These are phyloP conservation scores for Sepiola atlantica DNA, from an alignment of 2,888 invertebrate genomes.

Conservation along the genomic window DNA sequence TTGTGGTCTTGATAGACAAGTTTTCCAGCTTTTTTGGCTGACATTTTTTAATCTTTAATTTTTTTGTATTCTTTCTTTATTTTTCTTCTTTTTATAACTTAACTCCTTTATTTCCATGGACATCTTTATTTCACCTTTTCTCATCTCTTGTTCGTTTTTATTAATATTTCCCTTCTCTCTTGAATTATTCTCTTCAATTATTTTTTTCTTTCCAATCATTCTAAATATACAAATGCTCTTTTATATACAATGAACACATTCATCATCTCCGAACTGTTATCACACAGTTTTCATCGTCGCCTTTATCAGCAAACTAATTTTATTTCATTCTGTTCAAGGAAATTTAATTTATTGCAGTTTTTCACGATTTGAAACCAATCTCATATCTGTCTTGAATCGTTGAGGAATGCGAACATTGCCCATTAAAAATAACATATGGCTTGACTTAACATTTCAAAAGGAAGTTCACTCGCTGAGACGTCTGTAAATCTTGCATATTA, in stretches of 20 bases:
- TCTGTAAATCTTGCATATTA: not conserved
- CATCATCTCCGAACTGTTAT: not conserved
- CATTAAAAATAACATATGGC: conserved; percentile 32
- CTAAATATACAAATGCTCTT: no score
- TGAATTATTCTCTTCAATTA: not conserved
- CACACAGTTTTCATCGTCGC: not conserved
- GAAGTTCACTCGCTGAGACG: not conserved
- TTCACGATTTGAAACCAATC: not conserved
- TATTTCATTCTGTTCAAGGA: not conserved
- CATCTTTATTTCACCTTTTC: no score
- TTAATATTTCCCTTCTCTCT: not conserved
- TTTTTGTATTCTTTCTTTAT: no score
- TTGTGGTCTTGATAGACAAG: no score
- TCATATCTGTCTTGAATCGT: not conserved
- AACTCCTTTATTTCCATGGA: no score
- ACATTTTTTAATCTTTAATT: no score
- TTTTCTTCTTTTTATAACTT: no score
- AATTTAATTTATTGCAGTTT: not conserved
- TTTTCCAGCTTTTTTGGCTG: no score
- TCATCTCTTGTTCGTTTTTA: no score
- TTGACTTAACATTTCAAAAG: not conserved
- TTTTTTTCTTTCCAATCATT: not conserved
- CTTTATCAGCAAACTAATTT: not conserved
- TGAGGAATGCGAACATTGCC: not conserved
- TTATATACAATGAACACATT: not conserved